Evolutionary conservation across 92 coral and sea anemone genomes (phyloP).

Genomic region (Epizoanthus illoricatus): DNA sequence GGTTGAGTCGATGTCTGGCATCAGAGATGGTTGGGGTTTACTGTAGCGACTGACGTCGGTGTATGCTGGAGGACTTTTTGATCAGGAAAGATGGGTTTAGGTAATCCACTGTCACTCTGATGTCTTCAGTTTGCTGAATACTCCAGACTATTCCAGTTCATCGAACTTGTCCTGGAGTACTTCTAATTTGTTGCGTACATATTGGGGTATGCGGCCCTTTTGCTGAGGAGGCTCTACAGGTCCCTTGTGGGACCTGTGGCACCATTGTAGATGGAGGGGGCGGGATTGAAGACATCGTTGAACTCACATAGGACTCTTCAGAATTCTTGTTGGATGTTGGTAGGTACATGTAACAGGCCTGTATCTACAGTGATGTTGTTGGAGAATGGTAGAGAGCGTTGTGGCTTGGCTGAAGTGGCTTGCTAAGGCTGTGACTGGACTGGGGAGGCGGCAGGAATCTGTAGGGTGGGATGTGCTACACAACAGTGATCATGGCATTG

Average conservation of each 20-base stretch:
- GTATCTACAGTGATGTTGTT: constrained; percentile 39
- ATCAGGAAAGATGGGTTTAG: background rate
- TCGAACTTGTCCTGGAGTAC: constrained; percentile 48
- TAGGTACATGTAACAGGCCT: constrained; percentile 40
- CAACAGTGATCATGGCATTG: constrained; percentile 52
- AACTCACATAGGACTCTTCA: constrained; percentile 19
- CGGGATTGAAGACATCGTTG: constrained; percentile 43
- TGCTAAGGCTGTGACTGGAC: constrained; percentile 16
- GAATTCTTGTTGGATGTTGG: constrained; percentile 32
- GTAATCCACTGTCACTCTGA: constrained; percentile 16
- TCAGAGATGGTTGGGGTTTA: constrained; percentile 43
- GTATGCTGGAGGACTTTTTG: constrained; percentile 31
- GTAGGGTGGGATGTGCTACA: constrained; percentile 29
- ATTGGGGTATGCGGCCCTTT: constrained; percentile 48
- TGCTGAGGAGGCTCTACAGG: constrained; percentile 50
- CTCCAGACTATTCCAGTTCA: constrained; percentile 46
- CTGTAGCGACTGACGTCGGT: constrained; percentile 46
- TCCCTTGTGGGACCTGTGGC: constrained; percentile 19
- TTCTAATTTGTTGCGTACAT: constrained; percentile 24
- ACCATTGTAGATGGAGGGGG: constrained; percentile 38
- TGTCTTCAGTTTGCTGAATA: constrained; percentile 18
- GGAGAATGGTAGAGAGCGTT: constrained; percentile 20
- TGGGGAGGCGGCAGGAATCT: constrained; percentile 2
- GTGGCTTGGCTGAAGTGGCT: constrained; percentile 13
- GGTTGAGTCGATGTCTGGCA: constrained; percentile 51